Evolutionary conservation across 2,797 vertebrate species (phyloP), one percentile per base, ranked within the genome.

Genomic region (Sebastes vulpes): DNA sequence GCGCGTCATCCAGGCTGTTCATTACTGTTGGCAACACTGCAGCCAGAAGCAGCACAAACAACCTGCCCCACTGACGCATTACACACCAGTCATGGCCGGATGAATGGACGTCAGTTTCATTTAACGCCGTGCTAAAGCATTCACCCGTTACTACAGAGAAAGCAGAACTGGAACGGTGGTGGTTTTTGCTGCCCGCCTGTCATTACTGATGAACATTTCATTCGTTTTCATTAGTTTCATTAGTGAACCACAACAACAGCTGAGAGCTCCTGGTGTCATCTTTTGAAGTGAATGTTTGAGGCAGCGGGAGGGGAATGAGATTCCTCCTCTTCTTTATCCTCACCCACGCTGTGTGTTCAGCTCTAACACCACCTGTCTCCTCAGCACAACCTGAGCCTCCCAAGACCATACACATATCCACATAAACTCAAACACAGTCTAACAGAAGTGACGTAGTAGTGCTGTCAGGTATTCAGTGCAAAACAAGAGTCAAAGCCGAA

Each of bases 301-400:
- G 66, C 93, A 92, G 90, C 92, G 65, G 91, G 91, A 88, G 89
- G 83, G 84, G 77, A 88, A 90, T 89, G 71, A 86, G 72, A 82
- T 82, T 84, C 86, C 65, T 65, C 72, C 54, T 81, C 81, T 76
- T 84, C 77, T 70, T 86, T 77, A 82, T 89, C 84, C 79, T 89
- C 84, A 84, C 83, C 85, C 91, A 88, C 12, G 81, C 89, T 86
- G 89, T n/a, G 90, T 64, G 79, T 76, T 87, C 82, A 81, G 76
- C 83, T 87, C 83, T 81, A 72, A 58, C 77, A 77, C 90, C 92
- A 94, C 93, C 93, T 94, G 93, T 93, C 91, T 89, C 72, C 66
- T 58, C 74, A 81, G 56, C 31, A 7, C 65, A 46, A 42, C 64
- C 52, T 11, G n/a, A 75, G 70, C 68, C 81, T 71, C 66, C 52